Conservation (phyloP, 2,797 vertebrate species). For the Xiphorhynchus erythropygius region DNA sequence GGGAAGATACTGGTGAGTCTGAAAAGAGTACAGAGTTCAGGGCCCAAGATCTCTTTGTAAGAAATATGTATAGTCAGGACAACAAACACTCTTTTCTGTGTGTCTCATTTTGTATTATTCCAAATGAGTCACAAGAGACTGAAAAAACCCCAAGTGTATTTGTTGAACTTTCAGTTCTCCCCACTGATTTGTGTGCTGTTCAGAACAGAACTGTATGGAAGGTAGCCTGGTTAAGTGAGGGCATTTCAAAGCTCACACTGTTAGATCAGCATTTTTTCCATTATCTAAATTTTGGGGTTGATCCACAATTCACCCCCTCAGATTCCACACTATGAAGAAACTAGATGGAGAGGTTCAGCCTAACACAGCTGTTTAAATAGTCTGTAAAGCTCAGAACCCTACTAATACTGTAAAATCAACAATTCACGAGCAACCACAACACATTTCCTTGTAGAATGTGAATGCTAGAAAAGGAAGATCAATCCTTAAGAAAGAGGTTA, state of each 20-base stretch:
- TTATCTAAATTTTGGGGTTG: not conserved
- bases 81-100: not conserved
- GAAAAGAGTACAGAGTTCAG: not conserved
- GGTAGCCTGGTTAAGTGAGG: not conserved
- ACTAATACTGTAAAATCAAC: not conserved
- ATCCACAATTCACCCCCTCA: not conserved
- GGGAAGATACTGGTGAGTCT: not conserved
- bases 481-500: not conserved
- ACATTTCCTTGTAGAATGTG: not conserved
- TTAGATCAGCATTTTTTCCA: not conserved
- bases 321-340: not conserved
- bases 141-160: not conserved
- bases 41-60: not conserved
- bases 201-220: not conserved
- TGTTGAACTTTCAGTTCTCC: not conserved
- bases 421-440: not conserved
- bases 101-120: not conserved
- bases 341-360: not conserved
- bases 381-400: not conserved
- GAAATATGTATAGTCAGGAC: not conserved
- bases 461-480: not conserved
- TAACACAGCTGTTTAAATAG: not conserved
- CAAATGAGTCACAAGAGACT: not conserved
- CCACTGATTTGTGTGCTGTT: not conserved
- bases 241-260: not conserved